A percentile compares a stretch with the other conserved stretches of the same genome.
Evolutionary conservation across 2,113 vertebrate genomes (phyloP).

Genomic region (Oryctolagus cuniculus): DNA sequence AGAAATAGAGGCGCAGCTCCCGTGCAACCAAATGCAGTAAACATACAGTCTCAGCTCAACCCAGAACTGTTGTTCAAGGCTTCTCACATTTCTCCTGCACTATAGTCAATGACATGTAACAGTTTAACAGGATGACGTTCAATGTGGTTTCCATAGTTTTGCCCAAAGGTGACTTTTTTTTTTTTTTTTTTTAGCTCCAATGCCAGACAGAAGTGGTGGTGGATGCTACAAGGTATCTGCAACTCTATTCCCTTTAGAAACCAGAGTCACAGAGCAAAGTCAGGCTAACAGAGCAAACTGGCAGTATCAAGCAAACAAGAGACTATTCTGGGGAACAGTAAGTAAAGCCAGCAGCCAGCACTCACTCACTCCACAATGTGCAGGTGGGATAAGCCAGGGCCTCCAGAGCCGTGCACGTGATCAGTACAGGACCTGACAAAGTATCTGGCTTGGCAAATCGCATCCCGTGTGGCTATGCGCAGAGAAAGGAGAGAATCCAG

Average conservation of each 20-base stretch:
- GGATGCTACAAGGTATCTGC: neutral
- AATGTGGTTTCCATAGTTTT: neutral
- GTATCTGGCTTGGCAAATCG: neutral
- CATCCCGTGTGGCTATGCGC: neutral
- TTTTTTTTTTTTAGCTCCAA: neutral
- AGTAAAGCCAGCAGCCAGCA: neutral
- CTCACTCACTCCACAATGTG: neutral
- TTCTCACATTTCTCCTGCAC: neutral
- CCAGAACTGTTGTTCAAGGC: neutral
- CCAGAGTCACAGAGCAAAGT: neutral
- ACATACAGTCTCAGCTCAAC: neutral
- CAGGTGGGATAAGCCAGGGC: neutral
- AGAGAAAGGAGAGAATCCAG: neutral
- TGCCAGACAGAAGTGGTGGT: neutral
- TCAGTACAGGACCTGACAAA: neutral
- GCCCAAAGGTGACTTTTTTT: neutral
- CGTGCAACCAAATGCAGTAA: neutral
- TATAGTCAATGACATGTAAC: neutral
- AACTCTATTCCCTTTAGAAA: neutral
- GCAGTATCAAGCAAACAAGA: neutral
- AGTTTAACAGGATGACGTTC: neutral
- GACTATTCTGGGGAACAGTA: neutral
- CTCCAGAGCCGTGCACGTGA: neutral
- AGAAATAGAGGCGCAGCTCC: neutral
- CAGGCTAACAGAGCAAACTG: neutral